Evolutionary conservation across 2,888 invertebrate species (phyloP).

Genomic region (Epinotia bilunana): DNA sequence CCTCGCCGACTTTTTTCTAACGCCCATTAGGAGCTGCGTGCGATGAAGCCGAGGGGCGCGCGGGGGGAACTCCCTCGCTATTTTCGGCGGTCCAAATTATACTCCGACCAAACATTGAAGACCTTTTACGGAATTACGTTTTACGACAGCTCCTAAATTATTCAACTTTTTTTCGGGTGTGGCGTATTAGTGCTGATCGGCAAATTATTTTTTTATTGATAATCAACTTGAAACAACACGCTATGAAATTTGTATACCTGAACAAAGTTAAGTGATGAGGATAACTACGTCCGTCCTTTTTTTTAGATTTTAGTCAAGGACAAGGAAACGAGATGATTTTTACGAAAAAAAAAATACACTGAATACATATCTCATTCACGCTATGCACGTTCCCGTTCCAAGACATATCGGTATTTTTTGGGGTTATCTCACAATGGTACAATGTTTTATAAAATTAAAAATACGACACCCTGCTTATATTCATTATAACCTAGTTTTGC

Average conservation of each 20-base stretch:
- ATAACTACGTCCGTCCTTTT: conserved; percentile 13
- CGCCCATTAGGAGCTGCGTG: conserved; percentile 68
- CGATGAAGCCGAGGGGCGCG: conserved; percentile 71
- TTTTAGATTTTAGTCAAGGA: not conserved
- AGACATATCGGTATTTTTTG: too few species aligned
- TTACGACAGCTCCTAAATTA: conserved; percentile 81
- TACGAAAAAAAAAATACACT: not conserved
- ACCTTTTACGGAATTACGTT: conserved; percentile 82
- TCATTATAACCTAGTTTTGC: too few species aligned
- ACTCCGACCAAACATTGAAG: conserved; percentile 81
- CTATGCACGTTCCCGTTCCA: too few species aligned
- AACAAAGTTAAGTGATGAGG: conserved; percentile 15
- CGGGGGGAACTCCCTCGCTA: conserved; percentile 74
- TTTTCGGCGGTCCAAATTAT: conserved; percentile 81
- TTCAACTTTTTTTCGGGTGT: conserved; percentile 66
- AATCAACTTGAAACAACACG: not conserved
- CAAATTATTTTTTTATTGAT: conserved; percentile 41
- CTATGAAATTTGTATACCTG: conserved; percentile 15
- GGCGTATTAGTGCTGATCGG: conserved; percentile 38
- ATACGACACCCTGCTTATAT: too few species aligned
- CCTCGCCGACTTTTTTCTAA: conserved; percentile 63
- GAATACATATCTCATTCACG: too few species aligned
- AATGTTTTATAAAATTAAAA: too few species aligned
- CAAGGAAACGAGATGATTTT: not conserved
- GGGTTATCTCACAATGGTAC: too few species aligned